These are phyloP conservation scores for Acanthis flammea DNA, from an alignment of 2,797 vertebrate genomes.

Conservation along the genomic window DNA sequence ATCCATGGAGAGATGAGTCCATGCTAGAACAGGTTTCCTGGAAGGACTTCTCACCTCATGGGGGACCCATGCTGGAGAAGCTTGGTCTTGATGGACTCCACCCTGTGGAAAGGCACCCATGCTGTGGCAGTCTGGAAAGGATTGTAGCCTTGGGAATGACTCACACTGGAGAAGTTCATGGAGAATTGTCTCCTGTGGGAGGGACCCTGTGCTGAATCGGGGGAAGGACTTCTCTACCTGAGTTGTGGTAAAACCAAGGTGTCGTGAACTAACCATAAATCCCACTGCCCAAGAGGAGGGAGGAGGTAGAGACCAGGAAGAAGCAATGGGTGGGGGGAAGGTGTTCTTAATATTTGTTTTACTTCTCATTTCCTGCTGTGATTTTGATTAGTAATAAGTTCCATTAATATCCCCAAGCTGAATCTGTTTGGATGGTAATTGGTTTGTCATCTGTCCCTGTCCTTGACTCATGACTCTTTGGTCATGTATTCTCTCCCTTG, in stretches of 20 bases:
- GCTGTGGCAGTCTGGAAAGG: background rate
- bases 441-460: background rate
- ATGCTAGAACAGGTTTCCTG: background rate
- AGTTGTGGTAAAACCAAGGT: background rate
- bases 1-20: background rate
- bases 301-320: background rate
- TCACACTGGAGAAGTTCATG: too few species aligned
- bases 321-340: accelerated
- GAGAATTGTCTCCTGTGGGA: accelerated
- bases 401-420: background rate
- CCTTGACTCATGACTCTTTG: background rate
- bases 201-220: background rate
- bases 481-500: background rate
- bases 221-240: background rate
- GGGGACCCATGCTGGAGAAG: background rate
- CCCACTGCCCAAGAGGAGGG: background rate
- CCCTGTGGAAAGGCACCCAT: background rate
- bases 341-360: background rate
- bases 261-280: background rate
- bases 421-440: background rate
- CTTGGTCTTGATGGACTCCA: background rate
- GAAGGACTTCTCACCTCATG: background rate
- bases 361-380: background rate
- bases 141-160: background rate
- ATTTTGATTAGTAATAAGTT: background rate